These are phyloP conservation scores for Pristionchus fissidentatus DNA, from an alignment of 2,888 invertebrate species.

Conservation along the genomic window DNA sequence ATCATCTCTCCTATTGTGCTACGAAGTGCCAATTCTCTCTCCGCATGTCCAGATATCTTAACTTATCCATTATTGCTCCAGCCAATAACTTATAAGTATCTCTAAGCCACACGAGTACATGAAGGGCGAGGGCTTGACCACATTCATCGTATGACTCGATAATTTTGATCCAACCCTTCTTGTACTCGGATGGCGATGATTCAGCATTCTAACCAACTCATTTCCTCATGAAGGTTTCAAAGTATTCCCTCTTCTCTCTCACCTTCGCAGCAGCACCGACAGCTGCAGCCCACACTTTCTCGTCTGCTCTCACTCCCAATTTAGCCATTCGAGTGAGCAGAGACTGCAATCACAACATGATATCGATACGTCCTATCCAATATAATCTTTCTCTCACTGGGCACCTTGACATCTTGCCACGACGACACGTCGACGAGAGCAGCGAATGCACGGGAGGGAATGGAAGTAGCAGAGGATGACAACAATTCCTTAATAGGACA, in stretches of 20 bases:
- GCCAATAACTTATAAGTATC: no score
- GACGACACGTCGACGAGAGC: background rate
- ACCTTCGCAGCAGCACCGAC: conserved; percentile 51
- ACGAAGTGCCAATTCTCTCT: conserved; percentile 50
- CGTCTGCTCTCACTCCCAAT: conserved; percentile 48
- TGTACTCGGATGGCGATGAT: no score
- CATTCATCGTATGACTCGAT: no score
- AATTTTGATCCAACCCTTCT: no score
- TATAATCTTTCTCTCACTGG: background rate
- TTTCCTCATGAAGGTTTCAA: no score
- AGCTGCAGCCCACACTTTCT: conserved; percentile 54
- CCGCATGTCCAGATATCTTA: conserved; percentile 1
- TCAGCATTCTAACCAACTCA: no score
- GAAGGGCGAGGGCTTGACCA: no score
- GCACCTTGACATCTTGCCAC: background rate
- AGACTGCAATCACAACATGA: background rate
- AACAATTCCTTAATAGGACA: conserved; percentile 4
- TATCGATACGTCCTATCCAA: background rate
- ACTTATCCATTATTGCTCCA: background rate
- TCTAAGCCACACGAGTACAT: no score
- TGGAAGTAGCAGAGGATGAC: background rate
- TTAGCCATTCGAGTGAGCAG: background rate
- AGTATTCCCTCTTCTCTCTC: conserved; percentile 10
- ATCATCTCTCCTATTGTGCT: conserved; percentile 64
- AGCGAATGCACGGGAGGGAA: conserved; percentile 21